These are phyloP conservation scores for Formica aserva DNA, from an alignment of 2,888 invertebrate genomes.

Conservation along the genomic window DNA sequence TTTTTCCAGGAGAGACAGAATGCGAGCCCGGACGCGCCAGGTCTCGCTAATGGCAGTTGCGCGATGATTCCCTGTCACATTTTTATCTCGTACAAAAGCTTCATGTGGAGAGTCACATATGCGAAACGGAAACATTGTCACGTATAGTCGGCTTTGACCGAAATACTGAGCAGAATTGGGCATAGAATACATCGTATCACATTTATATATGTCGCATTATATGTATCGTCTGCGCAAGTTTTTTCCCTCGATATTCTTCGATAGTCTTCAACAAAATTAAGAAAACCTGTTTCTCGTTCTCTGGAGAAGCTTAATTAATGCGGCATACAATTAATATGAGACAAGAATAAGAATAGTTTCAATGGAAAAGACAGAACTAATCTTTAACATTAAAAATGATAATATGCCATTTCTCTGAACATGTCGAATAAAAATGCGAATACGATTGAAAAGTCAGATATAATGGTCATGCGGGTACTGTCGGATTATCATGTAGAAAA, in stretches of 20 bases:
- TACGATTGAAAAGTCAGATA: not conserved
- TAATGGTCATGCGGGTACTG: not conserved
- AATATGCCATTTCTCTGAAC: not conserved
- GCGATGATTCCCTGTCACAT: constrained; percentile 30
- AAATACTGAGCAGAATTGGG: constrained; percentile 19
- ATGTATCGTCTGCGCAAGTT: not conserved
- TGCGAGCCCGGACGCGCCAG: constrained; percentile 33
- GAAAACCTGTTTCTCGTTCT: not conserved
- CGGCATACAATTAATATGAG: not conserved
- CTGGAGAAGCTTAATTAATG: not conserved
- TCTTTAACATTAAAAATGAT: not conserved
- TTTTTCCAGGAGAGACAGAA: constrained; percentile 54
- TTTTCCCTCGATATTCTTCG: not conserved
- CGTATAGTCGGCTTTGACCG: constrained; percentile 18
- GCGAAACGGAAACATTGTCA: constrained; percentile 20
- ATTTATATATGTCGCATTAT: not conserved
- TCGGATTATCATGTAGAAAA: not conserved
- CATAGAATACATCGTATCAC: not conserved
- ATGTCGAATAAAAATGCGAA: not conserved
- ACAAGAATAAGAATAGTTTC: not conserved
- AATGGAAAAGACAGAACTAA: not conserved
- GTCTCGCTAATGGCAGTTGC: constrained; percentile 62
- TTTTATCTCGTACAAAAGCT: constrained; percentile 57
- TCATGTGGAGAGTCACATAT: constrained; percentile 35
- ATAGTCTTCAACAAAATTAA: not conserved